These are phyloP conservation scores for Corvus cornix DNA, from an alignment of 2,113 vertebrate species.

Conservation along the genomic window DNA sequence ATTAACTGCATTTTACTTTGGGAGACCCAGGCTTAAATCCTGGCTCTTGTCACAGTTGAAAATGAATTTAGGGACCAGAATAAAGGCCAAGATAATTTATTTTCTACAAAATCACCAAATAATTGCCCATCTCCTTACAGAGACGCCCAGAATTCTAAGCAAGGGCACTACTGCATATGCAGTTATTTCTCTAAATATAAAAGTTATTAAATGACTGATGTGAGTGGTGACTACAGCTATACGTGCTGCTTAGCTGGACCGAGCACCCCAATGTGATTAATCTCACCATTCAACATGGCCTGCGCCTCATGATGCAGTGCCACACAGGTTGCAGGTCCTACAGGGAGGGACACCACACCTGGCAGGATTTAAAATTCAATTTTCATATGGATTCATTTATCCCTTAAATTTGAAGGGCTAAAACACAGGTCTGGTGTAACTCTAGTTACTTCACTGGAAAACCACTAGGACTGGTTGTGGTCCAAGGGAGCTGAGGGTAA, in stretches of 20 bases:
- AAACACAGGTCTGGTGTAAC: neutral
- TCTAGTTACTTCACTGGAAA: neutral
- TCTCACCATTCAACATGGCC: neutral
- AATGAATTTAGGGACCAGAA: conserved; percentile 34
- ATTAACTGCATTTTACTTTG: conserved; percentile 49
- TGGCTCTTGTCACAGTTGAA: conserved; percentile 24
- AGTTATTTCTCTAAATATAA: neutral
- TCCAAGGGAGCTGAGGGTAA: neutral
- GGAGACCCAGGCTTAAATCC: conserved; percentile 5
- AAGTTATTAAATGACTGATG: neutral
- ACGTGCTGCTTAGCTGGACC: neutral
- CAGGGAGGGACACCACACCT: neutral
- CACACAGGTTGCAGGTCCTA: neutral
- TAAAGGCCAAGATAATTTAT: neutral
- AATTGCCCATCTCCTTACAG: neutral
- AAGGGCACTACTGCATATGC: neutral
- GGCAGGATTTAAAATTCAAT: neutral
- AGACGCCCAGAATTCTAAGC: neutral
- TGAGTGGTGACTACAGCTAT: neutral
- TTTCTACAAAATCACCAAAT: conserved; percentile 26
- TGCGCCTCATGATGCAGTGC: neutral
- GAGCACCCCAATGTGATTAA: neutral
- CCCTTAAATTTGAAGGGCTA: neutral
- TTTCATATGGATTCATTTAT: neutral
- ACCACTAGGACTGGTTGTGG: neutral